Conservation (phyloP, 2,888 invertebrate genomes). For the Baronia brevicornis region DNA sequence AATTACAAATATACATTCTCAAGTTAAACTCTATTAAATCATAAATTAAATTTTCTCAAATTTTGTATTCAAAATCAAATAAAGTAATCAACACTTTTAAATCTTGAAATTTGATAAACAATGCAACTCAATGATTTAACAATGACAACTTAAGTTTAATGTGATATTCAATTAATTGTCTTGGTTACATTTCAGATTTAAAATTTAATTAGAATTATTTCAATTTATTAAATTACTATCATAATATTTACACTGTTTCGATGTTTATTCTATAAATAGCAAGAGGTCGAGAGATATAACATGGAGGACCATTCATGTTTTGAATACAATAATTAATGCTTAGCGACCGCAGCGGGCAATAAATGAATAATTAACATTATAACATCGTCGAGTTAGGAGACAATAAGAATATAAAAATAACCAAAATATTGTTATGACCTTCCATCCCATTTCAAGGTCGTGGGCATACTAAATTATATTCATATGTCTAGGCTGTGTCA, state of each 20-base stretch:
- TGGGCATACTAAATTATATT: too few relatives aligned
- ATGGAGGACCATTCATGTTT: conserved; percentile 27
- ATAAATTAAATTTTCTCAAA: too few relatives aligned
- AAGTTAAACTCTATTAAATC: too few relatives aligned
- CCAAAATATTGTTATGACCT: conserved; percentile 61
- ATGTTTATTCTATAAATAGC: conserved; percentile 39
- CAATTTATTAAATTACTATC: conserved; percentile 1
- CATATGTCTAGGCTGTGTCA: too few relatives aligned
- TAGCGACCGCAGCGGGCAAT: conserved; percentile 38
- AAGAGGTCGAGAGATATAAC: conserved; percentile 31
- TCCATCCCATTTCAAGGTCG: conserved; percentile 54
- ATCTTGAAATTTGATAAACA: too few relatives aligned
- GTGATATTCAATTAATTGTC: too few relatives aligned
- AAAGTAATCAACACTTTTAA: too few relatives aligned
- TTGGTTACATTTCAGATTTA: too few relatives aligned
- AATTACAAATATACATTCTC: too few relatives aligned
- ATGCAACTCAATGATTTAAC: too few relatives aligned
- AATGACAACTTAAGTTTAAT: too few relatives aligned
- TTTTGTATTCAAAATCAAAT: too few relatives aligned
- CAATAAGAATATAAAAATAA: conserved; percentile 39
- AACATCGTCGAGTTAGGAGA: conserved; percentile 32
- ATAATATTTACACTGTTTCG: conserved; percentile 5
- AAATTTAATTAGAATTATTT: conserved; percentile 1
- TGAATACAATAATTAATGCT: conserved; percentile 24
- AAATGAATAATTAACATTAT: conserved; percentile 28